These are phyloP conservation scores for Petromus typicus DNA, from an alignment of 2,113 vertebrate genomes.

Conservation along the genomic window DNA sequence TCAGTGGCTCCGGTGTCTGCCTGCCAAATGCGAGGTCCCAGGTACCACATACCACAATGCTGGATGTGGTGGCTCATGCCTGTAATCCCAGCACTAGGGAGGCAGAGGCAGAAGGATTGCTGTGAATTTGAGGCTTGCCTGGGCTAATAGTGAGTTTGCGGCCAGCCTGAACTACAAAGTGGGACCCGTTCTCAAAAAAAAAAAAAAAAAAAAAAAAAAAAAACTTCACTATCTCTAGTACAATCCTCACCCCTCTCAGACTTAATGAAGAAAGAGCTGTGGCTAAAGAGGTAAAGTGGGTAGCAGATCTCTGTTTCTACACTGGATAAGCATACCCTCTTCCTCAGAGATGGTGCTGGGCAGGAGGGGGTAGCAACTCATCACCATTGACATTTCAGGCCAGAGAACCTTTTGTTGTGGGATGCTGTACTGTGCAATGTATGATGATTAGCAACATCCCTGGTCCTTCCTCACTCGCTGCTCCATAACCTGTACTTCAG, in stretches of 20 bases:
- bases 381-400: neutral
- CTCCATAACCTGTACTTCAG: accelerated
- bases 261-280: too few relatives aligned
- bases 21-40: too few relatives aligned
- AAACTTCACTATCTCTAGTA: neutral
- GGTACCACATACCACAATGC: too few relatives aligned
- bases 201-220: too few relatives aligned
- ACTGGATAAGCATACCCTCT: neutral
- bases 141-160: too few relatives aligned
- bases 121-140: too few relatives aligned
- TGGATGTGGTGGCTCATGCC: too few relatives aligned
- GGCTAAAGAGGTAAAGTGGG: neutral
- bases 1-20: too few relatives aligned
- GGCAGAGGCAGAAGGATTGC: too few relatives aligned
- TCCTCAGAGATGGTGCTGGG: neutral
- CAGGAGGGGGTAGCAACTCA: neutral
- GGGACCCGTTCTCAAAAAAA: too few relatives aligned
- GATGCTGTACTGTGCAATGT: neutral
- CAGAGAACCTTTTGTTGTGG: neutral
- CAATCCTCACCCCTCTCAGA: neutral
- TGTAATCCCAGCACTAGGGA: too few relatives aligned
- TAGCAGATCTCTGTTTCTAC: neutral
- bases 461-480: neutral
- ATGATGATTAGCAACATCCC: neutral
- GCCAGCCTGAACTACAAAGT: too few relatives aligned